These are phyloP conservation scores for Zosterops borbonicus DNA, from an alignment of 2,113 vertebrate genomes.

Conservation along the genomic window DNA sequence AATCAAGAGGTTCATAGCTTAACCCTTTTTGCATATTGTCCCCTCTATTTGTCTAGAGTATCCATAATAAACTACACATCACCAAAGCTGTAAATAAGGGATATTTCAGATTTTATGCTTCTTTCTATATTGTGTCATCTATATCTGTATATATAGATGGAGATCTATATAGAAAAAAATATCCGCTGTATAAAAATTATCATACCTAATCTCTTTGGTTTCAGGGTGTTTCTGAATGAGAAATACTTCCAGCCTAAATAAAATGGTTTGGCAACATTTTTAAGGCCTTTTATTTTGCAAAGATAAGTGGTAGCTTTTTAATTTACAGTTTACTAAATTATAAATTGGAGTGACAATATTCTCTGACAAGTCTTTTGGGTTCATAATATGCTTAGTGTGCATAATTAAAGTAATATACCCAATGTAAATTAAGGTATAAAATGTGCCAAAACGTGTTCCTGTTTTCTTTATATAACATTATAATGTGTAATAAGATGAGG, in stretches of 20 bases:
- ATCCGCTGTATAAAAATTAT: neutral
- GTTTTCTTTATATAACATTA: neutral
- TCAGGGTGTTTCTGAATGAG: neutral
- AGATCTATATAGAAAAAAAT: neutral
- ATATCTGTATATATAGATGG: neutral
- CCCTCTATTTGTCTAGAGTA: neutral
- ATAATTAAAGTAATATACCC: neutral
- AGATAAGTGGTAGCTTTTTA: neutral
- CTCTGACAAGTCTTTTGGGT: neutral
- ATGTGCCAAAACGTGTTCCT: neutral
- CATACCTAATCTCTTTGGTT: neutral
- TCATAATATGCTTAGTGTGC: neutral
- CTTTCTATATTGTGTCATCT: neutral
- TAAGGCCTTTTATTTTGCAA: neutral
- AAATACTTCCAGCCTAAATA: neutral
- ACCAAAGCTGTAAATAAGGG: neutral
- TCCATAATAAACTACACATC: neutral
- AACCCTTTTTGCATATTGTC: neutral
- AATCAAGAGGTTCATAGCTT: neutral
- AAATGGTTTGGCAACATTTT: neutral
- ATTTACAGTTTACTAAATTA: neutral
- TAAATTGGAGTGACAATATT: neutral
- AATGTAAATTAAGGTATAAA: neutral
- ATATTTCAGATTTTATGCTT: neutral
- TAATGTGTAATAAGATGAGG: neutral